Evolutionary conservation across 2,888 invertebrate genomes (phyloP).

Genomic region (Dromius quadrimaculatus): DNA sequence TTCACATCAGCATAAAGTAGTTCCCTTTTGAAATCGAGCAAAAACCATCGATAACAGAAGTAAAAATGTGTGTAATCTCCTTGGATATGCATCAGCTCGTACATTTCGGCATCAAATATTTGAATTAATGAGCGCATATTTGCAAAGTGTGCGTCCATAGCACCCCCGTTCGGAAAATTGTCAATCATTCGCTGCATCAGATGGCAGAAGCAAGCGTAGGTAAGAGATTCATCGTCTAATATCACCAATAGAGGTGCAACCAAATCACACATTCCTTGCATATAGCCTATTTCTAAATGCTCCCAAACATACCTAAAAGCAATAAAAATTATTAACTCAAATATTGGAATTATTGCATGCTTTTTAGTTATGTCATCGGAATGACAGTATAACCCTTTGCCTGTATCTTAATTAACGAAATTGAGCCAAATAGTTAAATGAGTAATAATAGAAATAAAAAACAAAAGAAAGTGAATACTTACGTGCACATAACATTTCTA

Average conservation of each 20-base stretch:
- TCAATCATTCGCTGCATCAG: conserved; percentile 91
- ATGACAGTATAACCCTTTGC: conserved; percentile 3
- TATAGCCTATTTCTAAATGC: conserved; percentile 92
- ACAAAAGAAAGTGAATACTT: no score
- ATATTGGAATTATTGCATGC: no score
- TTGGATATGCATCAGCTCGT: conserved; percentile 93
- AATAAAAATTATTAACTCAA: no score
- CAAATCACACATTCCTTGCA: conserved; percentile 98
- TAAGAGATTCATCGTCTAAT: conserved; percentile 90
- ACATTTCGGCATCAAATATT: conserved; percentile 93
- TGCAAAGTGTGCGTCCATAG: conserved; percentile 96
- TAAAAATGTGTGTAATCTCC: conserved; percentile 98
- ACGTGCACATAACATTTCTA: conserved; percentile 96
- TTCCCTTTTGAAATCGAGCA: conserved; percentile 95
- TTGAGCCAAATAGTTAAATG: no score
- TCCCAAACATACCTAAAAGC: conserved; percentile 98
- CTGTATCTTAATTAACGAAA: conserved; percentile 1
- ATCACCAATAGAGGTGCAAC: conserved; percentile 93
- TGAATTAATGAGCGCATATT: conserved; percentile 93
- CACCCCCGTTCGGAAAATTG: conserved; percentile 92
- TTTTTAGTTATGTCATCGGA: no score
- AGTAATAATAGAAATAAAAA: no score
- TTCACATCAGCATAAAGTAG: conserved; percentile 94
- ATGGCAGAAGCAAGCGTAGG: conserved; percentile 91
- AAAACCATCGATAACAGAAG: conserved; percentile 97